A percentile compares a stretch with the other conserved stretches of the same genome.
Evolutionary conservation across 2,888 invertebrate genomes (phyloP).

Genomic region (Mechanitis mazaeus): DNA sequence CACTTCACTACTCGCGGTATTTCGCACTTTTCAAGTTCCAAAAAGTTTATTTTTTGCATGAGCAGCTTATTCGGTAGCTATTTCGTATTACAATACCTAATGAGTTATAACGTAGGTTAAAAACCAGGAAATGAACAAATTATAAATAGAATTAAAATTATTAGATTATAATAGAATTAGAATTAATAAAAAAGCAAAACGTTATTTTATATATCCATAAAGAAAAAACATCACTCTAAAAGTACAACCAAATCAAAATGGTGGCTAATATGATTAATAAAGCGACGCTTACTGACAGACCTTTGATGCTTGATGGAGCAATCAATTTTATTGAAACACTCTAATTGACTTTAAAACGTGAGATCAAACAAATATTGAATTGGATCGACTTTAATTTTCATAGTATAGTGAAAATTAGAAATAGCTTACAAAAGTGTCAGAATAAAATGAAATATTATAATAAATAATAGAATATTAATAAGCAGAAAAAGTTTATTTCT

Average conservation of each 20-base stretch:
- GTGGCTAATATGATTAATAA: slow-evolving; percentile 10
- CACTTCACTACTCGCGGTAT: slow-evolving; percentile 28
- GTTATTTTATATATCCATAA: not conserved
- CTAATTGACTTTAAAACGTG: slow-evolving; percentile 20
- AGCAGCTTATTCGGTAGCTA: slow-evolving; percentile 1
- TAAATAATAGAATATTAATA: too few relatives aligned
- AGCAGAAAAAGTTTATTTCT: too few relatives aligned
- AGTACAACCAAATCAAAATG: slow-evolving; percentile 6
- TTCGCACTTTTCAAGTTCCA: slow-evolving; percentile 24
- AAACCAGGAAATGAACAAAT: too few relatives aligned
- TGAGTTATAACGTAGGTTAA: not conserved
- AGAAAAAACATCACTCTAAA: not conserved
- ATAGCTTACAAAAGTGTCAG: not conserved
- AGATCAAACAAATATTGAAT: slow-evolving; percentile 22
- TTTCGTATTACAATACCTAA: not conserved
- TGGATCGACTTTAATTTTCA: slow-evolving; percentile 12
- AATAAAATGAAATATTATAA: too few relatives aligned
- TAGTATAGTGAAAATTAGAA: not conserved
- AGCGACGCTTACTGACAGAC: slow-evolving; percentile 1
- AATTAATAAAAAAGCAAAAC: too few relatives aligned
- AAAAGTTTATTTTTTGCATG: slow-evolving; percentile 21
- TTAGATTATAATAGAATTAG: too few relatives aligned
- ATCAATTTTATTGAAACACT: slow-evolving; percentile 21
- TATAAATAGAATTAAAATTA: too few relatives aligned
- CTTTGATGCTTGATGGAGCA: slow-evolving; percentile 14